Percentiles rank a stretch among this genome's conserved stretches.
Evolutionary conservation across 2,113 vertebrate species (phyloP).

Genomic region (Motacilla tschutschensis): DNA sequence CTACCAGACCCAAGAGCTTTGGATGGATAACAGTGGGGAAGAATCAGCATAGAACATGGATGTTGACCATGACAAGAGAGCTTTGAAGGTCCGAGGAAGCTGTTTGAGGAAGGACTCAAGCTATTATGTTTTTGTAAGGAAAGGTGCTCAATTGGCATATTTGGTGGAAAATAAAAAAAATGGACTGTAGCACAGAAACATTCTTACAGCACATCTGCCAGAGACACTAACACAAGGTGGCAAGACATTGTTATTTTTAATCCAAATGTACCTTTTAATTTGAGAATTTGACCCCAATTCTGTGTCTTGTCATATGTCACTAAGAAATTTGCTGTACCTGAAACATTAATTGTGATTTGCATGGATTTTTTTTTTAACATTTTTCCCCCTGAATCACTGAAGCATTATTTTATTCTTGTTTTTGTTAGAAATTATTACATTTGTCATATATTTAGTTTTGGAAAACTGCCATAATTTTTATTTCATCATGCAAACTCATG

Average conservation of each 20-base stretch:
- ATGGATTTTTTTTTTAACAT: not conserved
- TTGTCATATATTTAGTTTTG: not conserved
- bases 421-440: constrained; percentile 4
- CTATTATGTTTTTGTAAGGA: not conserved
- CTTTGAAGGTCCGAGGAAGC: not conserved
- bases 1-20: not conserved
- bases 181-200: not conserved
- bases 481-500: constrained; percentile 14
- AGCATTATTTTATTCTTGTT: not conserved
- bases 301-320: not conserved
- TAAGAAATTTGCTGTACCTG: not conserved
- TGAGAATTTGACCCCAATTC: not conserved
- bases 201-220: not conserved
- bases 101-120: not conserved
- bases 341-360: not conserved
- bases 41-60: not conserved
- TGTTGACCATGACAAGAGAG: not conserved
- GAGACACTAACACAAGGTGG: not conserved
- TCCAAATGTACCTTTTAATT: not conserved
- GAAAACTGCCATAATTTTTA: constrained; percentile 16
- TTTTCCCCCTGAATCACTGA: not conserved
- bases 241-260: not conserved
- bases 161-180: not conserved
- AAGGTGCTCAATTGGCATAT: not conserved
- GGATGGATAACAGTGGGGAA: not conserved